These are phyloP conservation scores for Hippocampus kuda DNA, from an alignment of 2,797 vertebrate genomes.

Conservation along the genomic window DNA sequence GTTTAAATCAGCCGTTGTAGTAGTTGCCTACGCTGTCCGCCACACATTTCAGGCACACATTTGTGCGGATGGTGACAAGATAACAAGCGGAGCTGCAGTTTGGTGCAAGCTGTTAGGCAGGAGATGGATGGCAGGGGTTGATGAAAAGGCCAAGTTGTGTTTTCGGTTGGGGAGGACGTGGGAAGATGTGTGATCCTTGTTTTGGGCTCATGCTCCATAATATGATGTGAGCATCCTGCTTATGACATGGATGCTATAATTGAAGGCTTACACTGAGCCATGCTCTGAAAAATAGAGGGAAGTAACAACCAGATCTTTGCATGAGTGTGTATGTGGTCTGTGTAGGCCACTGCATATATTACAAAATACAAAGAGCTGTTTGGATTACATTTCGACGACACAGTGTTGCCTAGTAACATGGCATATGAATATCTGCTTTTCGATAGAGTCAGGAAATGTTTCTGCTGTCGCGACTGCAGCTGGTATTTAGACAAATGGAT, in stretches of 20 bases:
- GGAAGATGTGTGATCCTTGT: constrained; percentile 6
- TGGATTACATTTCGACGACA: not conserved
- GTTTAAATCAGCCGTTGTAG: not conserved
- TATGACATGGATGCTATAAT: constrained; percentile 2
- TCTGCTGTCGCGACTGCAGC: not conserved
- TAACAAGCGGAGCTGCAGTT: not conserved
- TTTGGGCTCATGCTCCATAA: not conserved
- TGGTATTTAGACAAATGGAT: not conserved
- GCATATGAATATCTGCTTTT: not conserved
- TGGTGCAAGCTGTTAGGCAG: constrained; percentile 27
- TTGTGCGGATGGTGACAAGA: constrained; percentile 1
- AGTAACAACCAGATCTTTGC: not conserved
- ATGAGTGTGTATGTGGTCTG: not conserved
- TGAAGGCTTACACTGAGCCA: constrained; percentile 1
- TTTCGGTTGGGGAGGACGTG: constrained; percentile 32
- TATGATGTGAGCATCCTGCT: not conserved
- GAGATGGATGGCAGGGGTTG: constrained; percentile 28
- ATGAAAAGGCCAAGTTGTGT: constrained; percentile 35
- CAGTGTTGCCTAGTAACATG: not conserved
- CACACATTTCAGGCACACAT: not conserved
- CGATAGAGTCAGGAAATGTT: not conserved
- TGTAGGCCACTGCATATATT: not conserved
- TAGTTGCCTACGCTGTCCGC: not conserved
- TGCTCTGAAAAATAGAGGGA: not conserved
- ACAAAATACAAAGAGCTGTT: constrained; percentile 1